Percentiles rank a stretch among this genome's conserved stretches.
These are phyloP conservation scores for Charanyca ferruginea DNA, from an alignment of 2,888 invertebrate genomes.

Conservation along the genomic window DNA sequence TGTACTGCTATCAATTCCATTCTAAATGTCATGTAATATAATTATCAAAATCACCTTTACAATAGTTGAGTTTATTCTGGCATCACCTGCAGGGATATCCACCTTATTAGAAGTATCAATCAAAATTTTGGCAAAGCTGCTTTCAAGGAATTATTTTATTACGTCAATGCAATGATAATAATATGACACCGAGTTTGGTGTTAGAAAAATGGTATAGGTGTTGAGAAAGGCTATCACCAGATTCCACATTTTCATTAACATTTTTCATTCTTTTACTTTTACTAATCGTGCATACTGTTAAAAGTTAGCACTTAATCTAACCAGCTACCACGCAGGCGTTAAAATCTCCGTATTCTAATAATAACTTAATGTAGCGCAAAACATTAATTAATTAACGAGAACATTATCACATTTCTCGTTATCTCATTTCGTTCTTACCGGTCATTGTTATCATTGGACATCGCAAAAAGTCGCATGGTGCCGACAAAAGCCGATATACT, in stretches of 20 bases:
- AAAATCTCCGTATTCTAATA: slow-evolving; percentile 64
- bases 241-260: not conserved
- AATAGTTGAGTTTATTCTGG: too few relatives aligned
- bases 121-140: not conserved
- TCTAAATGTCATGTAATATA: too few relatives aligned
- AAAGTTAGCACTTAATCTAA: slow-evolving; percentile 22
- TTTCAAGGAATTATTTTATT: not conserved
- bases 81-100: not conserved
- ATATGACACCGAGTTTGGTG: too few relatives aligned
- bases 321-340: slow-evolving; percentile 25
- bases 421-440: slow-evolving; percentile 70
- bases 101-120: not conserved
- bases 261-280: not conserved
- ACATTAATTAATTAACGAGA: slow-evolving; percentile 66
- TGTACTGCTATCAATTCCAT: not conserved
- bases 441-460: slow-evolving; percentile 88
- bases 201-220: too few relatives aligned
- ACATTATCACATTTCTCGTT: slow-evolving; percentile 67
- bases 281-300: not conserved
- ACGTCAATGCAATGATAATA: not conserved
- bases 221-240: not conserved
- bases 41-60: not conserved
- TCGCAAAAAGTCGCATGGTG: slow-evolving; percentile 88
- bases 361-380: slow-evolving; percentile 65
- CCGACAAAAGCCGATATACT: slow-evolving; percentile 89